phyloP scores from a whole-genome alignment of 2,888 invertebrate species.

The Dryobota labecula region DNA sequence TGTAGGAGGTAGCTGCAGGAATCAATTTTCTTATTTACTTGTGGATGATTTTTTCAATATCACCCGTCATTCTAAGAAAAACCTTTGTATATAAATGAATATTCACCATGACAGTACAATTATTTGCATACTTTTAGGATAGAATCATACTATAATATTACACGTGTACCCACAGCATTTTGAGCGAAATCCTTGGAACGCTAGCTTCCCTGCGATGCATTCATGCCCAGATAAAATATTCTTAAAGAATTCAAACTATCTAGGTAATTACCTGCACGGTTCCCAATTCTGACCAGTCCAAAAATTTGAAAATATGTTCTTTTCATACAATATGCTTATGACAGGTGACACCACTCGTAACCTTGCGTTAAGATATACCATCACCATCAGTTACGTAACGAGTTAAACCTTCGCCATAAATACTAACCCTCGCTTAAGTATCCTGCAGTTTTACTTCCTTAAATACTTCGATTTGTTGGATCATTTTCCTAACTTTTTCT shows the following conservation, averaged over 20 bases:
- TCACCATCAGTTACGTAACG: conserved; percentile 36
- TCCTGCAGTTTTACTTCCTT: conserved; percentile 33
- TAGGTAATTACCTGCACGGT: too few relatives aligned
- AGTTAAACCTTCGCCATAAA: conserved; percentile 41
- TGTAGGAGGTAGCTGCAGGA: not conserved
- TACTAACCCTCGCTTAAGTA: conserved; percentile 17
- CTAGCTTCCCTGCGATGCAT: not conserved
- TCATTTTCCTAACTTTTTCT: not conserved
- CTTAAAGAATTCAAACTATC: not conserved
- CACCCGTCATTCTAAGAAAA: conserved; percentile 8
- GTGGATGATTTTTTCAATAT: not conserved
- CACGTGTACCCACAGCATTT: not conserved
- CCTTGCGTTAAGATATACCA: conserved; percentile 32
- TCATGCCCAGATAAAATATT: not conserved
- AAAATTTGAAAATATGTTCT: not conserved
- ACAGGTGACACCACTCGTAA: conserved; percentile 30
- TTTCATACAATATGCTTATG: conserved; percentile 3
- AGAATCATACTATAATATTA: conserved; percentile 13
- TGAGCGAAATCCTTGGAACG: not conserved
- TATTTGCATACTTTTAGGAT: conserved; percentile 23
- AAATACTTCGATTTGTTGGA: conserved; percentile 8
- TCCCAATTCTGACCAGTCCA: not conserved
- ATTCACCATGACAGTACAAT: conserved; percentile 30
- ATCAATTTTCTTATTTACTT: not conserved
- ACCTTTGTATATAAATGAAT: conserved; percentile 1